Evolutionary conservation across 2,797 vertebrate species (phyloP).

Genomic region (Poeciliopsis paucimaculata): DNA sequence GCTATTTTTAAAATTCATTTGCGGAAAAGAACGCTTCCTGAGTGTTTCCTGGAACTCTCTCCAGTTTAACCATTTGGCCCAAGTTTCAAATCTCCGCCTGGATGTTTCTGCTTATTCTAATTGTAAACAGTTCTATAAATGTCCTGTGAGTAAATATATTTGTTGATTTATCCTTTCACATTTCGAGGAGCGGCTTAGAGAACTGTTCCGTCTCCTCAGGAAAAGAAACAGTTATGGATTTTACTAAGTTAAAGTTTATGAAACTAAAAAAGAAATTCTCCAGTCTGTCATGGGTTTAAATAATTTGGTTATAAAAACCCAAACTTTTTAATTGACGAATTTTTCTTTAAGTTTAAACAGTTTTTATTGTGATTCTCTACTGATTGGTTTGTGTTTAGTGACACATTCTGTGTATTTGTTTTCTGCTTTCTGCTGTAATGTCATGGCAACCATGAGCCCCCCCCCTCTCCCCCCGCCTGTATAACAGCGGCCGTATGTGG

Average conservation of each 20-base stretch:
- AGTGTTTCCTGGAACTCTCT: background rate
- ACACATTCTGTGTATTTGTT: background rate
- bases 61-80: too few species aligned
- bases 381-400: background rate
- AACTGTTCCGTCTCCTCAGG: background rate
- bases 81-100: background rate
- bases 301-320: background rate
- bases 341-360: background rate
- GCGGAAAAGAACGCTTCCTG: background rate
- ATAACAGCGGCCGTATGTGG: conserved; percentile 62
- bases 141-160: too few species aligned
- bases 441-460: background rate
- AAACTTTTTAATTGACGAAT: background rate
- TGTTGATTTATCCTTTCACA: background rate
- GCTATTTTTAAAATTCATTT: background rate
- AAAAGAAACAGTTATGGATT: background rate
- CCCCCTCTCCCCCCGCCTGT: conserved; percentile 26
- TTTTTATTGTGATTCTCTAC: background rate
- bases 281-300: background rate
- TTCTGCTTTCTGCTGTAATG: conserved; percentile 17
- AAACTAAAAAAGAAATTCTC: background rate
- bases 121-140: too few species aligned
- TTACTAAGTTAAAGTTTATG: background rate
- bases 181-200: background rate
- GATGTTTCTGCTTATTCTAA: too few species aligned